Percentiles rank a stretch among this genome's conserved stretches.
Conservation (phyloP, 2,113 vertebrate genomes). For the Thryonomys swinderianus region DNA sequence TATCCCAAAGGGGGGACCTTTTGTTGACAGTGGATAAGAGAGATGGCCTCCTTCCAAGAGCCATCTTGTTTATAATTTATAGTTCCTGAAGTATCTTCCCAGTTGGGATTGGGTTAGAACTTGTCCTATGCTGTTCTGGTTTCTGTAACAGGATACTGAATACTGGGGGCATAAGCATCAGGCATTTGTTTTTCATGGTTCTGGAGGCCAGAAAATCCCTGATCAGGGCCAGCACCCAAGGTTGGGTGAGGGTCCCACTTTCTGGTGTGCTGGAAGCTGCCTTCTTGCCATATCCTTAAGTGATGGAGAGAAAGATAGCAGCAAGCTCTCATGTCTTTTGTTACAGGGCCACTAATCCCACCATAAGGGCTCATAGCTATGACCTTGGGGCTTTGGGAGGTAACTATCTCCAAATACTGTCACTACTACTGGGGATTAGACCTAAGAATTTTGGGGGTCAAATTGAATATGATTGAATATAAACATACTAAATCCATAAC, state of each 20-base stretch:
- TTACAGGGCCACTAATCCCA: not conserved
- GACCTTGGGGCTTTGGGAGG: not conserved
- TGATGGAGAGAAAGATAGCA: not conserved
- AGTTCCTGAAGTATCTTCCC: not conserved
- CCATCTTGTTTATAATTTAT: not conserved
- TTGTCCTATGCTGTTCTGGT: not conserved
- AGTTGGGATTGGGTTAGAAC: not conserved
- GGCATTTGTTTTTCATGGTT: not conserved
- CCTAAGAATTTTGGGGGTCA: too few relatives aligned
- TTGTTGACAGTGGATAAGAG: not conserved
- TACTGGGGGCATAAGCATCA: not conserved
- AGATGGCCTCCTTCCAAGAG: not conserved
- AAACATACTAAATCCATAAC: not conserved
- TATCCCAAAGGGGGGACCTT: not conserved
- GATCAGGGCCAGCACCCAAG: not conserved
- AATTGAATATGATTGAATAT: rapidly evolving
- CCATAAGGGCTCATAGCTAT: not conserved
- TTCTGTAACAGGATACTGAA: not conserved
- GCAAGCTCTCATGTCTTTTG: not conserved
- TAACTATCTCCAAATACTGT: not conserved
- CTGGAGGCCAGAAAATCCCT: too few relatives aligned
- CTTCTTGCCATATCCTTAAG: not conserved
- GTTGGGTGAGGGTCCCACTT: not conserved
- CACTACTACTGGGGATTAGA: not conserved
- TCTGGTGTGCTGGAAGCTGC: not conserved